Conservation (phyloP, 1,140 invertebrate genomes). For the Drosophila santomea region DNA sequence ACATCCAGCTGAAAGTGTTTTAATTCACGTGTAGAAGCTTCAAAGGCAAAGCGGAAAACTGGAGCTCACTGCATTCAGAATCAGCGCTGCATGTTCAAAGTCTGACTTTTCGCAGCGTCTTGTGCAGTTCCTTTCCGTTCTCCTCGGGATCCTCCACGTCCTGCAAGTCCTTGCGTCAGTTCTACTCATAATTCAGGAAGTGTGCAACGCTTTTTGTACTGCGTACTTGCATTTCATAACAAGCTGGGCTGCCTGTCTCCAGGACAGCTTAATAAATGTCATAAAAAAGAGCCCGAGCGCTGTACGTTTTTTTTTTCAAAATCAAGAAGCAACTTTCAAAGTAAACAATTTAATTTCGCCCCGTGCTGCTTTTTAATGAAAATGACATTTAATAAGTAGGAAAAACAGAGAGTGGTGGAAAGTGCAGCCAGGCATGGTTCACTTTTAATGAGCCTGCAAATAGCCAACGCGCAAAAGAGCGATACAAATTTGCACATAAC, state of each 20-base stretch:
- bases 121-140: conserved; percentile 7
- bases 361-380: conserved; percentile 19
- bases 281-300: conserved; percentile 29
- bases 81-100: conserved; percentile 55
- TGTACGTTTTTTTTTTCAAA: conserved; percentile 28
- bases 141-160: neutral
- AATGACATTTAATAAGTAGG: conserved; percentile 1
- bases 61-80: conserved; percentile 61
- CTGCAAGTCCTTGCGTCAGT: neutral
- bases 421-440: conserved; percentile 9
- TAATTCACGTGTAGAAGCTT: conserved; percentile 15
- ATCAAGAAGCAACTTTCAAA: conserved; percentile 15
- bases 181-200: conserved; percentile 79
- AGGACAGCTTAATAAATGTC: conserved; percentile 73
- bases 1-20: neutral
- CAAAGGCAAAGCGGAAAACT: conserved; percentile 12
- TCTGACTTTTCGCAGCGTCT: conserved; percentile 49
- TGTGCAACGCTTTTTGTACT: conserved; percentile 63
- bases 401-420: conserved; percentile 1
- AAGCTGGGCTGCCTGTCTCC: conserved; percentile 35
- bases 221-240: conserved; percentile 68
- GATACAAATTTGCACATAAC: conserved; percentile 36
- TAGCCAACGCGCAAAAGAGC: conserved; percentile 21
- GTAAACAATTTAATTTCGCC: conserved; percentile 40
- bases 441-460: conserved; percentile 67